A percentile compares a stretch with the other conserved stretches of the same genome.
Conservation (phyloP, 2,797 vertebrate genomes). For the Sebastes minor region DNA sequence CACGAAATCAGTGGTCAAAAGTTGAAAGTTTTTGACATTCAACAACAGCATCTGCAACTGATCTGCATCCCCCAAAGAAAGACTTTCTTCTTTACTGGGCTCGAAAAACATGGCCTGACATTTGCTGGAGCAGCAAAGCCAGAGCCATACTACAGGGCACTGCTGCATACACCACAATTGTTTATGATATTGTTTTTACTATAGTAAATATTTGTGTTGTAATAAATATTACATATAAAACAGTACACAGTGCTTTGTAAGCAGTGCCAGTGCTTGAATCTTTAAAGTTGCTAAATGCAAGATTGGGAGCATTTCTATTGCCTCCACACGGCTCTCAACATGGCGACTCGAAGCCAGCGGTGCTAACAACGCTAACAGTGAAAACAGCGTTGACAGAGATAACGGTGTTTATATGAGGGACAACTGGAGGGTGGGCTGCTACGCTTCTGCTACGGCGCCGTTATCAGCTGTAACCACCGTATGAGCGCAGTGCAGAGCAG, state of each 20-base stretch:
- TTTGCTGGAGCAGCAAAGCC: conserved; percentile 33
- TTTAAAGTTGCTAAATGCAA: neutral
- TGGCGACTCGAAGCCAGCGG: no score
- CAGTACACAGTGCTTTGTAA: neutral
- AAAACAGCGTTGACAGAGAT: no score
- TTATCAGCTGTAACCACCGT: no score
- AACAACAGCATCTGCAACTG: conserved; percentile 15
- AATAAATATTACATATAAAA: conserved; percentile 3
- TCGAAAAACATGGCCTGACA: conserved; percentile 45
- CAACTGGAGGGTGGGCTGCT: no score
- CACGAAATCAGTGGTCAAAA: neutral
- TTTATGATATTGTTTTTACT: neutral
- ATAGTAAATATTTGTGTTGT: neutral
- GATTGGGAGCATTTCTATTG: no score
- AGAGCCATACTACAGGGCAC: neutral
- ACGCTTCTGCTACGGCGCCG: no score
- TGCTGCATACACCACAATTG: conserved; percentile 1
- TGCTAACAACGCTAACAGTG: no score
- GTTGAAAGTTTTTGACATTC: neutral
- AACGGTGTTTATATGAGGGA: no score
- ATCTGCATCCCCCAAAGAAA: conserved; percentile 1
- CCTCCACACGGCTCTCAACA: no score
- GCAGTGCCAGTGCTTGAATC: neutral
- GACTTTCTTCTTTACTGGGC: conserved; percentile 12
- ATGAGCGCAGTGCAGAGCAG: no score